Evolutionary conservation across 1,140 invertebrate species (phyloP).

Genomic region (Pseudomyrmex cubaensis): DNA sequence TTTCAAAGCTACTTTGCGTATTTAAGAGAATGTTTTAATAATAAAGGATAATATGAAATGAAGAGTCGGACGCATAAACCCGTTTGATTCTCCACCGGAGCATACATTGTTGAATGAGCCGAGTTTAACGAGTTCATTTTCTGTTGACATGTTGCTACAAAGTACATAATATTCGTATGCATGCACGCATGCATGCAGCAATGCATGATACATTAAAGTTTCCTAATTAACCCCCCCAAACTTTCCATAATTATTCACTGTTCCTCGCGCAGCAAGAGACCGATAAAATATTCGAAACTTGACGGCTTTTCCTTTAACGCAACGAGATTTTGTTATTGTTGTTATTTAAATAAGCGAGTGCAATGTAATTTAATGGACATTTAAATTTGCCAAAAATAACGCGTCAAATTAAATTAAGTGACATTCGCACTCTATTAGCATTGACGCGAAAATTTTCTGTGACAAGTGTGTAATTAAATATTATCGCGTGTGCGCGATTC

Average conservation of each 20-base stretch:
- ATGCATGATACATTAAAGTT: constrained; percentile 35
- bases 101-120: constrained; percentile 14
- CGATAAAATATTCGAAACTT: constrained; percentile 26
- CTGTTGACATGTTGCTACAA: constrained; percentile 5
- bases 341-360: not conserved
- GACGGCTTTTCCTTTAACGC: not conserved
- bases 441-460: not conserved
- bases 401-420: not conserved
- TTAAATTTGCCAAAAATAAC: not conserved
- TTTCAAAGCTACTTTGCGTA: not conserved
- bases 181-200: not conserved
- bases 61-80: not conserved
- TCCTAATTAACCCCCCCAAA: constrained; percentile 43
- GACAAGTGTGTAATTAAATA: not conserved
- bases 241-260: constrained; percentile 28
- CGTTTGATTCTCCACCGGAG: constrained; percentile 1
- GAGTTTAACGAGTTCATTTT: constrained; percentile 53
- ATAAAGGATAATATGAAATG: not conserved
- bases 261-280: not conserved
- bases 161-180: not conserved
- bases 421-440: no score
- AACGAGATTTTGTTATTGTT: not conserved
- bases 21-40: not conserved
- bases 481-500: not conserved
- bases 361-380: not conserved